Evolutionary conservation across 2,888 invertebrate genomes (phyloP).

Genomic region (Machimus atricapillus): DNA sequence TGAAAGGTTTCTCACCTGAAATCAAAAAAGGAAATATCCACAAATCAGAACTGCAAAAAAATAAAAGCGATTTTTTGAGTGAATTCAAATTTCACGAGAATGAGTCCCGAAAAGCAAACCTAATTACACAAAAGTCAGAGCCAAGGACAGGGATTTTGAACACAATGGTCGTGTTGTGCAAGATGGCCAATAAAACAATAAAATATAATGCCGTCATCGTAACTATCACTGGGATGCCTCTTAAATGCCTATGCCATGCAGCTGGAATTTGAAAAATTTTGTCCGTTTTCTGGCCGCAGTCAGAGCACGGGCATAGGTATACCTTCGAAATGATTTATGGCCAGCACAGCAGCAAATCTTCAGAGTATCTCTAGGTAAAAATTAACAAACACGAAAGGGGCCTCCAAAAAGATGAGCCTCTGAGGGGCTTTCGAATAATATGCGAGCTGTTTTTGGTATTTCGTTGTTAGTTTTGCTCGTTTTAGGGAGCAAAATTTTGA

Average conservation of each 20-base stretch:
- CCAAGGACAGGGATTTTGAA: background rate
- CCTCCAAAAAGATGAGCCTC: background rate
- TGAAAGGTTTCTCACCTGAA: slow-evolving; percentile 99
- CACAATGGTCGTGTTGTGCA: background rate
- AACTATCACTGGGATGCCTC: background rate
- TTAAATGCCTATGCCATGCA: background rate
- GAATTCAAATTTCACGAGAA: slow-evolving; percentile 6
- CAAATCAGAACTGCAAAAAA: background rate
- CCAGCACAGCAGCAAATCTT: background rate
- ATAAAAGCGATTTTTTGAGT: background rate
- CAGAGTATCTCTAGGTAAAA: background rate
- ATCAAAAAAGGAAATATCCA: slow-evolving; percentile 55
- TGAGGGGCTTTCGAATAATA: background rate
- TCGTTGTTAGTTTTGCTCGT: background rate
- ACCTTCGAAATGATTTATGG: slow-evolving; percentile 11
- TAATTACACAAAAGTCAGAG: slow-evolving; percentile 16
- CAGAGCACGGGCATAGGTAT: background rate
- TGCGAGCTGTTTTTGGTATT: background rate
- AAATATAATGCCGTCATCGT: background rate
- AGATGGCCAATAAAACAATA: slow-evolving; percentile 14
- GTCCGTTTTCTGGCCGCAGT: background rate
- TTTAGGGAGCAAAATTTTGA: background rate
- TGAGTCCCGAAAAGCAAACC: background rate
- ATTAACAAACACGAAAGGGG: background rate
- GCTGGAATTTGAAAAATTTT: background rate